Conservation (phyloP, 2,113 vertebrate genomes). For the Bothrops jararaca region DNA sequence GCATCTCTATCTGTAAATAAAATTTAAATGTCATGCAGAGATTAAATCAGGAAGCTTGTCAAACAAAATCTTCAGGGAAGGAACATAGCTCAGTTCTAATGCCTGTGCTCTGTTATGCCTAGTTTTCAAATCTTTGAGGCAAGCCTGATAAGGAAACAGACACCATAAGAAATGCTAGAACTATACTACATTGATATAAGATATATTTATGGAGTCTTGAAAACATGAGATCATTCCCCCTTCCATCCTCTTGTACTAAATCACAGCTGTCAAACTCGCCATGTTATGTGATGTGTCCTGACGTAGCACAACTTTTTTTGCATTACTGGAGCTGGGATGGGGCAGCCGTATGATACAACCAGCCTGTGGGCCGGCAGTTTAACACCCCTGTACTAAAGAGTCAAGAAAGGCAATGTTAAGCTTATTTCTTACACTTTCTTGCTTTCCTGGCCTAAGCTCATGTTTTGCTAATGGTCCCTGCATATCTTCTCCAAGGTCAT, state of each 20-base stretch:
- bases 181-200: not conserved
- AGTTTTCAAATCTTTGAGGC: not conserved
- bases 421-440: not conserved
- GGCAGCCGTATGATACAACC: too few relatives aligned
- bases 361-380: not conserved
- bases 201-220: not conserved
- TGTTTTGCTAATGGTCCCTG: not conserved
- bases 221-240: not conserved
- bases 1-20: not conserved
- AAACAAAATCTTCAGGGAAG: not conserved
- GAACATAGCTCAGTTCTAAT: not conserved
- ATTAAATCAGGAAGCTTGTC: not conserved
- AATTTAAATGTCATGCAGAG: constrained; percentile 17
- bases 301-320: too few relatives aligned
- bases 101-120: too few relatives aligned
- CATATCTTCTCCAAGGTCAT: not conserved
- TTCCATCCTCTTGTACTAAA: not conserved
- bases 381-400: not conserved
- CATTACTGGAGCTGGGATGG: too few relatives aligned
- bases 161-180: not conserved
- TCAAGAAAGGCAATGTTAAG: not conserved
- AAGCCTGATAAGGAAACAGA: not conserved
- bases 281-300: too few relatives aligned
- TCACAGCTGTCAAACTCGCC: not conserved
- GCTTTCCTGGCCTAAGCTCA: not conserved